Conservation (phyloP, 2,888 invertebrate genomes). For the Gnatocerus cornutus region DNA sequence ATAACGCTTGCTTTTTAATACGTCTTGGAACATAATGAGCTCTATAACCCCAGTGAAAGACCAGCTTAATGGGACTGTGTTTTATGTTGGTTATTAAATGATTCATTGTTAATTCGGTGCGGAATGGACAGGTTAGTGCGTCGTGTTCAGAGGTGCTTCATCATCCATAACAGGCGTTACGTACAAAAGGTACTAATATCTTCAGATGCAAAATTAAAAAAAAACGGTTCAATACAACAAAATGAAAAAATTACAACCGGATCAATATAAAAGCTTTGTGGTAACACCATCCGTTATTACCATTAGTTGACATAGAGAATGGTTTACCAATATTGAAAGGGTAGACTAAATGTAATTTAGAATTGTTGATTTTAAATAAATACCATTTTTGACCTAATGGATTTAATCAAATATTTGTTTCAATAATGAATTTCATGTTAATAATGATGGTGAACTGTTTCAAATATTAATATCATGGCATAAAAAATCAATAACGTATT, state of each 20-base stretch:
- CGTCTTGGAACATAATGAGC: slow-evolving; percentile 41
- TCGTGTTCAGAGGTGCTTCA: slow-evolving; percentile 41
- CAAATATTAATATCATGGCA: too few relatives aligned
- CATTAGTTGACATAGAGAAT: slow-evolving; percentile 30
- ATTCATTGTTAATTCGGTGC: slow-evolving; percentile 45
- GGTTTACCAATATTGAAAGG: slow-evolving; percentile 28
- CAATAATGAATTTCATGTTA: background rate
- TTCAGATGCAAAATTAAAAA: slow-evolving; percentile 14
- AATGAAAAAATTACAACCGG: slow-evolving; percentile 8
- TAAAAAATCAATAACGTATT: too few relatives aligned
- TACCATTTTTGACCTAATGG: slow-evolving; percentile 10
- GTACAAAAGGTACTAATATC: slow-evolving; percentile 39
- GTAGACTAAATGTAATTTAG: slow-evolving; percentile 23
- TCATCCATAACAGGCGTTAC: slow-evolving; percentile 38
- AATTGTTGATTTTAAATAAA: slow-evolving; percentile 15
- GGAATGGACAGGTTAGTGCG: slow-evolving; percentile 44
- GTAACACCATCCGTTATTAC: slow-evolving; percentile 26
- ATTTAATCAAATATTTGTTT: slow-evolving; percentile 20
- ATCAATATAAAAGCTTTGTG: slow-evolving; percentile 27
- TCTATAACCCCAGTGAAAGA: slow-evolving; percentile 28
- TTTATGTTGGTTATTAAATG: slow-evolving; percentile 48
- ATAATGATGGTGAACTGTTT: too few relatives aligned
- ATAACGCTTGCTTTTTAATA: slow-evolving; percentile 40
- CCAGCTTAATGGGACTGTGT: slow-evolving; percentile 39
- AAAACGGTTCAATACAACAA: slow-evolving; percentile 3